Base-by-base conservation (phyloP, 1,140 invertebrate genomes). In the Trachelipus rathkii region DNA sequence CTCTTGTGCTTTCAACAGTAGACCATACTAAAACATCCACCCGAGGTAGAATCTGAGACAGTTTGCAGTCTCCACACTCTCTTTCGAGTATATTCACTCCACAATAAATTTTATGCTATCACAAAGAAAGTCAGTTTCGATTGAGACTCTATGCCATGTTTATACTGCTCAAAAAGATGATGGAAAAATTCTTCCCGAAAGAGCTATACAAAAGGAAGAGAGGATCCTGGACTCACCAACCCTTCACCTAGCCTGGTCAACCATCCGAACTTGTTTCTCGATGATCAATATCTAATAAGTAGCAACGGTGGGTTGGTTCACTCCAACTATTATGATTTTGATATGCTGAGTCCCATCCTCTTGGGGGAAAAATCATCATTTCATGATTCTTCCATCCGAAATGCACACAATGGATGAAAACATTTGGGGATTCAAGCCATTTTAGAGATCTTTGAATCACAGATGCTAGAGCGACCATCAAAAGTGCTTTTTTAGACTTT, bases 371-470 rank as follows among this genome's bases (percentile, higher is more conserved):
- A 13, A 11, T 21, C 45, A 53, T 72, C 8, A 19, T 44, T 11
- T 74, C 9, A 72, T 44, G 0, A 1, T 0, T 53, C 23, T 74
- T 43, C 15, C 5, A 23, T 74, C 9, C 1, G 11, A 69, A n/a
- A 74, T 73, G 45, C 45, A 19, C 73, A 74, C 23, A 19, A 19
- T 46, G 9, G 3, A 0, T 10, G 19, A 3, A 68, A 33, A 5
- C 68, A 74, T 72, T 13, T 74, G 66, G 73, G 45, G 3, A 46
- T 74, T 43, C n/a, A 44, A 8, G 15, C 53, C 6, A 74, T 44
- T 19, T 19, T 73, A 44, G 9, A 13, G 73, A 24, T 1, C 68
- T 9, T 72, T 74, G 73, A 44, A 11, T 74, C 5, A 43, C 71
- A 0, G 53, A 70, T 5, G 73, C 43, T 71, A 11, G 73, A 24